These are phyloP conservation scores for Syngnathus acus DNA, from an alignment of 2,797 vertebrate genomes.

Conservation along the genomic window DNA sequence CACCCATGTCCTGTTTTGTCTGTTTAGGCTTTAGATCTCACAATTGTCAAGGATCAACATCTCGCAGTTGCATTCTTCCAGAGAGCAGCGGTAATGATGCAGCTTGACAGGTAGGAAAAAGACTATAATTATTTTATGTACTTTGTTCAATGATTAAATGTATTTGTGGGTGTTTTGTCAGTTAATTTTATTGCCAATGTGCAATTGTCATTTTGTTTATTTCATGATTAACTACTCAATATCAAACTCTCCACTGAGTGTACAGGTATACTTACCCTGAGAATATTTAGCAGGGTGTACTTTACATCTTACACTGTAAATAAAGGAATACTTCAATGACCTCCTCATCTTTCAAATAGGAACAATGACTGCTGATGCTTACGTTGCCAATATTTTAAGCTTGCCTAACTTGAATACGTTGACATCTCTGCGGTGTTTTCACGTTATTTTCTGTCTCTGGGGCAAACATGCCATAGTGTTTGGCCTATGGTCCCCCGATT, in stretches of 20 bases:
- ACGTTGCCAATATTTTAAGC: too few species aligned
- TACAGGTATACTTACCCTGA: background rate
- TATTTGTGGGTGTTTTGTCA: background rate
- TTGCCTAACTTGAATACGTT: too few species aligned
- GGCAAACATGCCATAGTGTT: too few species aligned
- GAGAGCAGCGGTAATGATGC: slow-evolving; percentile 75
- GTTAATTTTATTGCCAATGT: background rate
- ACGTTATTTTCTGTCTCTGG: too few species aligned
- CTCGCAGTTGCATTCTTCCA: slow-evolving; percentile 86
- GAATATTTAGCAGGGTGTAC: background rate
- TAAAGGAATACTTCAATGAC: background rate
- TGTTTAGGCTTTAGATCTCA: slow-evolving; percentile 73
- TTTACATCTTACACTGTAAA: background rate
- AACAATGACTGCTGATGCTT: too few species aligned
- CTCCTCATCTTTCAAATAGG: background rate
- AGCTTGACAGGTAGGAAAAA: slow-evolving; percentile 67
- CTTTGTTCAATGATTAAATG: background rate
- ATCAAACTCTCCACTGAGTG: background rate
- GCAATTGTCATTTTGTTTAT: background rate
- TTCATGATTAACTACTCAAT: background rate
- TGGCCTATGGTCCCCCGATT: too few species aligned
- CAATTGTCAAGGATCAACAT: slow-evolving; percentile 75
- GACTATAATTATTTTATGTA: background rate
- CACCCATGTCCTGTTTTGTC: slow-evolving; percentile 5
- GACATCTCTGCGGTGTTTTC: too few species aligned